A percentile compares a stretch with the other conserved stretches of the same genome.
phyloP scores from a whole-genome alignment of 2,797 vertebrate genomes.

The Crax fasciolata region DNA sequence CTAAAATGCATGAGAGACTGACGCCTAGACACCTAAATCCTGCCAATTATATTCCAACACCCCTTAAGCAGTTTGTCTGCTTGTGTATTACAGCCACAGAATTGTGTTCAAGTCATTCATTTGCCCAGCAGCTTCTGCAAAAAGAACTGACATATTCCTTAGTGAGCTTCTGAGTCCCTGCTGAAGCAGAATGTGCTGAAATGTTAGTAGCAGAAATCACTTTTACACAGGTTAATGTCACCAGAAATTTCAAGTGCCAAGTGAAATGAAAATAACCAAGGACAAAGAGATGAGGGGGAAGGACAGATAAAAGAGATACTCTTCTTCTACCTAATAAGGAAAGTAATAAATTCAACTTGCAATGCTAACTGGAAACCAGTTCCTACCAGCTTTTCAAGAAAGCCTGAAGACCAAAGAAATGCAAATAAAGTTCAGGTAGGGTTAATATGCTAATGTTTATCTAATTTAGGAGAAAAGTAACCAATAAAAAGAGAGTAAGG shows the following conservation, averaged over 20 bases:
- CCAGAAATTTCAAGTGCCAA: neutral
- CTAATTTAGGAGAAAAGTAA: slow-evolving; percentile 39
- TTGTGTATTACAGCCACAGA: neutral
- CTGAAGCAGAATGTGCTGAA: neutral
- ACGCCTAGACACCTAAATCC: neutral
- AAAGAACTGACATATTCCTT: neutral
- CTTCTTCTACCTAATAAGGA: slow-evolving; percentile 5
- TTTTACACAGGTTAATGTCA: slow-evolving; percentile 32
- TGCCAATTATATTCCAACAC: neutral
- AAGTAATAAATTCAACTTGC: slow-evolving; percentile 35
- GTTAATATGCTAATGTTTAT: slow-evolving; percentile 2
- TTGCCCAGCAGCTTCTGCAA: slow-evolving; percentile 2
- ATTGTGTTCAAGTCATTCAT: neutral
- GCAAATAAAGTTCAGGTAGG: slow-evolving; percentile 44
- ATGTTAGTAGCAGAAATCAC: neutral
- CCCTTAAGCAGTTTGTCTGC: slow-evolving; percentile 32
- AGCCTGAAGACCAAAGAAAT: slow-evolving; percentile 52
- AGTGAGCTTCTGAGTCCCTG: neutral
- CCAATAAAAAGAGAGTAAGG: slow-evolving; percentile 29
- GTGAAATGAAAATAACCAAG: slow-evolving; percentile 17
- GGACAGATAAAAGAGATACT: slow-evolving; percentile 19
- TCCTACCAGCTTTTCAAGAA: slow-evolving; percentile 42
- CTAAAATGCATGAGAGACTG: neutral
- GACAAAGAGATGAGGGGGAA: accelerated
- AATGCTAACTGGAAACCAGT: slow-evolving; percentile 51